A percentile compares a stretch with the other conserved stretches of the same genome.
phyloP scores from a whole-genome alignment of 2,888 invertebrate species.

The Pachycephus smyrnensis region DNA sequence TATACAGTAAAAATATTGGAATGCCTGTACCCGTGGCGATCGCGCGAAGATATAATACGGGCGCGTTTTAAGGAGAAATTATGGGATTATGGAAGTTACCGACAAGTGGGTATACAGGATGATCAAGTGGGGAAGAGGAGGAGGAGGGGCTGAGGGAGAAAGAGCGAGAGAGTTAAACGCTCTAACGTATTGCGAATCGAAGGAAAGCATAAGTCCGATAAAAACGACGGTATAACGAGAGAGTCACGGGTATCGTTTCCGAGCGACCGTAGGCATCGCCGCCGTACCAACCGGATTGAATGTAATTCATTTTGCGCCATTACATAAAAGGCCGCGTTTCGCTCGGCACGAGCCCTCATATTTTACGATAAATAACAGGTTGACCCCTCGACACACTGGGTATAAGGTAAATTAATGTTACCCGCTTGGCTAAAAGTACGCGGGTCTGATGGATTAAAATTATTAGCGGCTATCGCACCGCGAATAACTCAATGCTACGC shows the following conservation, averaged over 20 bases:
- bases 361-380: slow-evolving; percentile 56
- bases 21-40: no score
- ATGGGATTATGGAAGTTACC: no score
- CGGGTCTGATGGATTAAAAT: slow-evolving; percentile 47
- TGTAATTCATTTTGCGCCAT: slow-evolving; percentile 49
- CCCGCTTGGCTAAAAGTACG: slow-evolving; percentile 49
- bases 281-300: slow-evolving; percentile 40
- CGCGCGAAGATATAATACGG: no score
- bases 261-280: slow-evolving; percentile 8
- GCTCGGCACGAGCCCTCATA: slow-evolving; percentile 49
- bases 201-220: neutral
- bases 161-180: no score
- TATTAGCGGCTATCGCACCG: slow-evolving; percentile 44
- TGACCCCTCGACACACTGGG: slow-evolving; percentile 50
- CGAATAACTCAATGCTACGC: slow-evolving; percentile 33
- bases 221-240: neutral
- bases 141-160: no score
- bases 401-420: slow-evolving; percentile 50
- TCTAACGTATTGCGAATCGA: no score
- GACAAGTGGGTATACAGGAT: no score
- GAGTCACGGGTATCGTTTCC: no score
- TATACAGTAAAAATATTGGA: no score
- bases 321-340: slow-evolving; percentile 43
- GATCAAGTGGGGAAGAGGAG: no score
- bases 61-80: no score